Base-by-base conservation (phyloP, 2,113 vertebrate genomes). In the Phrynocephalus versicolor region DNA sequence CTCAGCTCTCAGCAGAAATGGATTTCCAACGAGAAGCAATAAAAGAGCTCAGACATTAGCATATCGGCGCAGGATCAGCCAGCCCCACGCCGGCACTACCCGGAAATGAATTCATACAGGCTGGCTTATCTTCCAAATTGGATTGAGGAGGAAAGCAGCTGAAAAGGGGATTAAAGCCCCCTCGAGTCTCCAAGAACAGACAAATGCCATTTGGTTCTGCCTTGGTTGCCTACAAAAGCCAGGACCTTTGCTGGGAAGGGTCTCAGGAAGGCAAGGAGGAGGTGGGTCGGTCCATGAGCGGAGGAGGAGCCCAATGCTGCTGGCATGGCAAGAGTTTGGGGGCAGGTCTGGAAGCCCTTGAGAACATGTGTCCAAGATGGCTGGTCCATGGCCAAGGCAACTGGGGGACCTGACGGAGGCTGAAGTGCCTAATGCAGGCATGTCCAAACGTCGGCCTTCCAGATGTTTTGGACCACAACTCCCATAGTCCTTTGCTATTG, bases 121-220 rank as follows among this genome's bases (percentile, higher is more conserved):
- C 75, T 67, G 90, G 74, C 83, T 91, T 1, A 0, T 60, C 64
- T 91, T 88, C 90, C 82, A 88, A 90, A 93, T 89, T 88, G 93
- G 91, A 90, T 94, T 91, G 92, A 37, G 75, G 82, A 84, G 87
- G 85, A 87, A 80, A 92, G 86, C 92, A 93, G 92, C 94, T 93
- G 94, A 85, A 91, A n/a, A 88, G 37, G 85, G 89, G 91, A 88
- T 92, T 88, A 89, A 93, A 87, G 88, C 73, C 87, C 89, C 88
- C 91, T 92, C 88, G 91, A 92, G 89, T 89, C 86, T 73, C 57
- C 71, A 37, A 0, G 8, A 0, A 3, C 57, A 86, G 89, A 51
- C 83, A 81, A 92, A 89, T 88, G 87, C 90, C 41, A 79, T 92
- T 92, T 89, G 90, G 60, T 79, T 88, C 30, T 67, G 33, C 84